phyloP scores from a whole-genome alignment of 2,113 vertebrate genomes.

The Struthidea cinerea region DNA sequence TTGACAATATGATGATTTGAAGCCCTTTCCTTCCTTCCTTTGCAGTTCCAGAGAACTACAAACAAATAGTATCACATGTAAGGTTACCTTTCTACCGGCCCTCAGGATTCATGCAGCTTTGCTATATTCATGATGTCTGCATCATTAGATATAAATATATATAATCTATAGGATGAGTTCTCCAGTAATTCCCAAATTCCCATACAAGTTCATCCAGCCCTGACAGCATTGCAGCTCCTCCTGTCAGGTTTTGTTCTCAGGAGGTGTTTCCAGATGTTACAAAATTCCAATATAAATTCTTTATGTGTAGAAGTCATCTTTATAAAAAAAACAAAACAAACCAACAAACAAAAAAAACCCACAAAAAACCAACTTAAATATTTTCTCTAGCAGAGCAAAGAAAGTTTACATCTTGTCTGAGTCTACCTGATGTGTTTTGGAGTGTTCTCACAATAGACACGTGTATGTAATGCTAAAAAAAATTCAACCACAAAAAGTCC shows the following conservation, averaged over 20 bases:
- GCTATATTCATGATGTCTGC: not conserved
- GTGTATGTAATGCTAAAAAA: not conserved
- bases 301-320: slow-evolving; percentile 1
- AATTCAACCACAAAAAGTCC: not conserved
- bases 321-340: not conserved
- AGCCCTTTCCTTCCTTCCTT: not conserved
- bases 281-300: slow-evolving; percentile 23
- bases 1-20: not conserved
- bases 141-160: not conserved
- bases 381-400: not conserved
- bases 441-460: not conserved
- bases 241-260: slow-evolving; percentile 20
- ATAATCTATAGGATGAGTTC: not conserved
- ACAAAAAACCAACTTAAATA: not conserved
- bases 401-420: not conserved
- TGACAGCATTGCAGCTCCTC: not conserved
- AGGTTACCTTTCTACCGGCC: not conserved
- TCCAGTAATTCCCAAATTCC: slow-evolving; percentile 28
- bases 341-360: no score
- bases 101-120: not conserved
- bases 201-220: not conserved
- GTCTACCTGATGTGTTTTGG: not conserved
- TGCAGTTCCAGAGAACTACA: not conserved
- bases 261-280: slow-evolving; percentile 49
- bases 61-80: not conserved